Evolutionary conservation across 2,113 vertebrate species (phyloP), one percentile per base, ranked within the genome.

Genomic region (Rhinichthys klamathensis): DNA sequence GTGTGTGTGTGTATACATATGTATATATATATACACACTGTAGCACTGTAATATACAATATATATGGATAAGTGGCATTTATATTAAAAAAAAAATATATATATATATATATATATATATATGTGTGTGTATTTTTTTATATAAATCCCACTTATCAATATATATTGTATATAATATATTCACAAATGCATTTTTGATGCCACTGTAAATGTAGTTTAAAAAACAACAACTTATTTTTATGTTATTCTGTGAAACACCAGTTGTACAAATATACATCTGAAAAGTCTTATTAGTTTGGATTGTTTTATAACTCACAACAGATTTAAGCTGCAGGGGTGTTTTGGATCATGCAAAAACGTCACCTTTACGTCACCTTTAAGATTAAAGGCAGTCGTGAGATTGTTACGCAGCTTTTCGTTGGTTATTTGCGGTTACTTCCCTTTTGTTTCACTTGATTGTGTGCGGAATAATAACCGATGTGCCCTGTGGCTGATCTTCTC

Each of bases 391-490:
- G 79, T 69, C 25, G 3, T 23, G 67, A 69, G 67, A 84, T n/a
- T 79, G 81, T 80, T 83, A 8, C 38, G 38, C 63, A 70, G 84
- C 78, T 84, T 83, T 88, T 70, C 18, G n/a, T 58, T 73, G 77
- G 32, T 86, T 82, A 82, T 79, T 80, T 73, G 32, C 16, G n/a
- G 21, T 76, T 92, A 92, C 87, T 78, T 77, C 46, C 90, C 94
- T 93, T 90, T 92, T 94, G 93, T 93, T 91, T 60, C 58, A 76
- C 87, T 91, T 91, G 94, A 94, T 93, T 95, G 94, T 94, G 93
- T 92, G 93, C 94, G 94, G 95, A 93, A 89, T 95, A 95, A 94
- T 96, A 93, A 95, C 94, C 93, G 91, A 87, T 73, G 61, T 86
- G 93, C 96, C 94, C 92, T 89, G 58, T 69, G 88, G 93, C 92